Percentiles rank a stretch among this genome's conserved stretches.
Evolutionary conservation across 2,888 invertebrate species (phyloP).

Genomic region (Cerastis leucographa): DNA sequence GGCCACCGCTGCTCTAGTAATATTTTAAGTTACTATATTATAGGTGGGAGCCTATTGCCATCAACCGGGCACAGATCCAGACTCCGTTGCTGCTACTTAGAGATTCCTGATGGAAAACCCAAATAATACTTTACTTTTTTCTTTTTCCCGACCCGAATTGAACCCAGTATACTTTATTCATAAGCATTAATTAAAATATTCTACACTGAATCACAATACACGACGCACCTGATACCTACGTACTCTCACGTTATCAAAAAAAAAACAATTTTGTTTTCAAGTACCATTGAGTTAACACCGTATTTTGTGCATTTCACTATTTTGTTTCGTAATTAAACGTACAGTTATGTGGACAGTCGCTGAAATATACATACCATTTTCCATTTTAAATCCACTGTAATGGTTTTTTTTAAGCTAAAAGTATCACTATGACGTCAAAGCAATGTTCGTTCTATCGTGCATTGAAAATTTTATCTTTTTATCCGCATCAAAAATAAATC

Average conservation of each 20-base stretch:
- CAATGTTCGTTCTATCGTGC: neutral
- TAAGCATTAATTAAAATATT: neutral
- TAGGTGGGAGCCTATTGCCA: too few relatives aligned
- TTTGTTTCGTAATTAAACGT: neutral
- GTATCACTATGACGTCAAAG: too few relatives aligned
- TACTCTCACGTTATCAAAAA: too few relatives aligned
- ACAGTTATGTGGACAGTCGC: neutral
- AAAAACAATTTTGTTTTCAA: too few relatives aligned
- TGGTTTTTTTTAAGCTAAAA: neutral
- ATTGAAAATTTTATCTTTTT: constrained; percentile 3
- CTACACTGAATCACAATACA: neutral
- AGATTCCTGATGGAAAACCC: too few relatives aligned
- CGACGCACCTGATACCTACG: neutral
- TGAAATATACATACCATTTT: neutral
- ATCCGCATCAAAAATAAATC: neutral
- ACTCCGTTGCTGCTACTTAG: too few relatives aligned
- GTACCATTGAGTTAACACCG: neutral
- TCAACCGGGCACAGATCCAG: too few relatives aligned
- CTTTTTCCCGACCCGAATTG: too few relatives aligned
- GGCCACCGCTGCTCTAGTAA: too few relatives aligned
- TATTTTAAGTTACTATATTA: too few relatives aligned
- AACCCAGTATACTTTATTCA: neutral
- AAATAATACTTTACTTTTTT: too few relatives aligned
- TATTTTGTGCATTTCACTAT: neutral
- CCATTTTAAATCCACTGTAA: neutral